Percentiles rank a stretch among this genome's conserved stretches.
phyloP scores from a whole-genome alignment of 2,888 invertebrate species.

The Phortica magna region DNA sequence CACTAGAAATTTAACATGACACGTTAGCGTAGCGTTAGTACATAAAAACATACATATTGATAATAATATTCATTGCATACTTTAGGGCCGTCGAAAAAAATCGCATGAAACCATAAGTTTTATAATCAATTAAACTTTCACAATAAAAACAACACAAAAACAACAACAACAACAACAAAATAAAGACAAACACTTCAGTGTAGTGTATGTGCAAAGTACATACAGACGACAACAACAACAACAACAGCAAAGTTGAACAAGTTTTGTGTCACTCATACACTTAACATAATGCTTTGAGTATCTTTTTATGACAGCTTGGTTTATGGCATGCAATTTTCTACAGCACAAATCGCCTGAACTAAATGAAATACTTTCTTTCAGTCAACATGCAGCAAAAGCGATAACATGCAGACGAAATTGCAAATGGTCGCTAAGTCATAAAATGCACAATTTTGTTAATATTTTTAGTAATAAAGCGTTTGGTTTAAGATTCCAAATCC shows the following conservation, averaged over 20 bases:
- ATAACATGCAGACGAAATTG: neutral
- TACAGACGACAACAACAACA: neutral
- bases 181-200: neutral
- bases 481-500: neutral
- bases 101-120: neutral
- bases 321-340: slow-evolving; percentile 19
- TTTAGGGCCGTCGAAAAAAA: too few relatives aligned
- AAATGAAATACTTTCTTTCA: slow-evolving; percentile 21
- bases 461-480: neutral
- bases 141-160: neutral
- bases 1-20: too few relatives aligned
- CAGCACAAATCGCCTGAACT: neutral
- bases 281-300: slow-evolving; percentile 25
- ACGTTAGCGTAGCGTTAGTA: too few relatives aligned
- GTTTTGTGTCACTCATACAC: slow-evolving; percentile 10
- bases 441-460: slow-evolving; percentile 15
- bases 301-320: slow-evolving; percentile 17
- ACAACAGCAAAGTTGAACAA: neutral
- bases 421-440: neutral
- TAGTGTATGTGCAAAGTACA: neutral
- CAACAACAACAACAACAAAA: neutral
- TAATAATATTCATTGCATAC: too few relatives aligned
- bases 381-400: neutral
- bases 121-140: neutral
- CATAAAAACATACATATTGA: too few relatives aligned